Conservation (phyloP, 2,113 vertebrate genomes). For the cattle (Bos taurus) region DNA sequence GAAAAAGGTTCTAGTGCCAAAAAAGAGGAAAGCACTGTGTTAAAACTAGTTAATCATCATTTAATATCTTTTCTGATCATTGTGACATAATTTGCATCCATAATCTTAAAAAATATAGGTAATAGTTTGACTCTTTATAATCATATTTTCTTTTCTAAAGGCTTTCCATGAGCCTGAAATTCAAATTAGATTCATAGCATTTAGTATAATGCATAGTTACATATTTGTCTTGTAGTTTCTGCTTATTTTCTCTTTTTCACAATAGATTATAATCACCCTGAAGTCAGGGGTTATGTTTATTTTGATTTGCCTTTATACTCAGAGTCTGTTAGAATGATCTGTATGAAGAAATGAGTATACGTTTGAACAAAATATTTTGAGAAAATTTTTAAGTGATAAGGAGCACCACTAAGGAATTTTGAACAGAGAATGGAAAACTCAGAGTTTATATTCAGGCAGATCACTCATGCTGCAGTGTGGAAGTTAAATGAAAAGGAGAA, state of each 20-base stretch:
- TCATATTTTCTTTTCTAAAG: neutral
- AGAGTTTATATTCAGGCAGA: neutral
- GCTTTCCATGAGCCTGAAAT: neutral
- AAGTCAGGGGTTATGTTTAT: neutral
- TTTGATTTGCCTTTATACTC: neutral
- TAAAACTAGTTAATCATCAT: constrained; percentile 14
- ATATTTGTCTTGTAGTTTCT: neutral
- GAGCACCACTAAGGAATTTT: neutral
- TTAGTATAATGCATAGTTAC: neutral
- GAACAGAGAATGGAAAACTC: neutral
- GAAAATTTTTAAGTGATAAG: neutral
- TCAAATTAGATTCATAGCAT: neutral
- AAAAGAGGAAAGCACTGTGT: neutral
- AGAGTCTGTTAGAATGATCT: neutral
- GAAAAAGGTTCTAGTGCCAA: neutral
- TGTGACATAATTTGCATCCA: neutral
- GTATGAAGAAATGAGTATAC: neutral
- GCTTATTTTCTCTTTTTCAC: neutral
- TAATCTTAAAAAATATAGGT: neutral
- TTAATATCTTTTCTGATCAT: neutral
- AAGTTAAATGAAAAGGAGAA: neutral
- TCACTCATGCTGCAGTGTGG: neutral
- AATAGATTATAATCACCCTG: neutral
- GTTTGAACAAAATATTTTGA: neutral
- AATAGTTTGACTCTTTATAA: neutral